phyloP scores from a whole-genome alignment of 2,888 invertebrate species.

The Drosophila conformis region DNA sequence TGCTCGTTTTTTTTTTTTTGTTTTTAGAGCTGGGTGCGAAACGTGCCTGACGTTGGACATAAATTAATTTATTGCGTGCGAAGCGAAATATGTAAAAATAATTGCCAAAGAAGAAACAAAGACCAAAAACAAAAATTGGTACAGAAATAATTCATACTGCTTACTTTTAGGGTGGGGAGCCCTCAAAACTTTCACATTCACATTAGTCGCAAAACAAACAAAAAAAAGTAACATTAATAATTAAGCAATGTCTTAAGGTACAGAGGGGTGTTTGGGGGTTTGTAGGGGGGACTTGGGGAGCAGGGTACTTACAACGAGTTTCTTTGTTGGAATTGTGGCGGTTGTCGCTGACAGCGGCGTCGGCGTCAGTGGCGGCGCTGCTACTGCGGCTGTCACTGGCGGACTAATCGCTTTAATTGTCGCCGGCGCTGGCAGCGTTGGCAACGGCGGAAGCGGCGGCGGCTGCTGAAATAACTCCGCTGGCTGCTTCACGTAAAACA shows the following conservation, averaged over 20 bases:
- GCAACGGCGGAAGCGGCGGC: constrained; percentile 76
- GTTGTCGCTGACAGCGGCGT: constrained; percentile 78
- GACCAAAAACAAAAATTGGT: constrained; percentile 28
- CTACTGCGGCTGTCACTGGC: constrained; percentile 76
- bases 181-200: constrained; percentile 64
- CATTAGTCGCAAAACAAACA: constrained; percentile 34
- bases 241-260: constrained; percentile 62
- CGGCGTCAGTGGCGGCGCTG: constrained; percentile 81
- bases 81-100: constrained; percentile 67
- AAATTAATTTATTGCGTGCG: constrained; percentile 82
- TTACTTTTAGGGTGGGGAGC: constrained; percentile 49
- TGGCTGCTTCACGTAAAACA: constrained; percentile 85
- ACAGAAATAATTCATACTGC: constrained; percentile 75
- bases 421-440: constrained; percentile 82
- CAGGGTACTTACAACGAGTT: constrained; percentile 84
- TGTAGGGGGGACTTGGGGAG: background rate
- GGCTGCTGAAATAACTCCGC: constrained; percentile 85
- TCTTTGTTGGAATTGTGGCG: constrained; percentile 84
- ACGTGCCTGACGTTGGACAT: constrained; percentile 75
- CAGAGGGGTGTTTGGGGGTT: background rate
- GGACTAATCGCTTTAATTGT: constrained; percentile 85
- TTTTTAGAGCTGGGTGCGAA: constrained; percentile 53
- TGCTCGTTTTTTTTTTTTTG: background rate
- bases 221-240: constrained; percentile 63
- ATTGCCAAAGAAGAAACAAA: constrained; percentile 30